Evolutionary conservation across 2,888 invertebrate genomes (phyloP).

Genomic region (Conistra vaccinii): DNA sequence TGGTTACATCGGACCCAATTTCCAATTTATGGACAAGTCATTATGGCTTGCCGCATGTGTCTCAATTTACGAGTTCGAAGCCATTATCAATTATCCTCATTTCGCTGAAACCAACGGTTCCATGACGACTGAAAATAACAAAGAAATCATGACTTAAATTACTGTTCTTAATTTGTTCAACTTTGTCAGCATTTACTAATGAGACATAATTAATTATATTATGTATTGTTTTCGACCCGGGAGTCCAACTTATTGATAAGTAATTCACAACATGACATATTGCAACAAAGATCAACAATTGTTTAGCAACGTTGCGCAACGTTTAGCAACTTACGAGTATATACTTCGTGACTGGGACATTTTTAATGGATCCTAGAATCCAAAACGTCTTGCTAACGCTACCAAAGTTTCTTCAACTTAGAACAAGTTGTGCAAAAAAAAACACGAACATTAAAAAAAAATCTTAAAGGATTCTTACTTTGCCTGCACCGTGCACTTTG

Average conservation of each 20-base stretch:
- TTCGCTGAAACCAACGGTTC: neutral
- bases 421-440: neutral
- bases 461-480: conserved; percentile 9
- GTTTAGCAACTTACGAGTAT: no score
- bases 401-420: conserved; percentile 10
- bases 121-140: neutral
- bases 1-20: conserved; percentile 13
- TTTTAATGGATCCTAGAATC: neutral
- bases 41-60: conserved; percentile 9
- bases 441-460: neutral
- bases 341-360: neutral
- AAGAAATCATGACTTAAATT: conserved; percentile 10
- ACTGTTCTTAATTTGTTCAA: conserved; percentile 1
- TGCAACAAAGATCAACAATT: neutral
- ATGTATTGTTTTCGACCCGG: neutral
- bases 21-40: conserved; percentile 24
- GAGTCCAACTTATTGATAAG: neutral
- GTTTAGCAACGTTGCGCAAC: neutral
- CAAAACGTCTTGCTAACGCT: neutral
- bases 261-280: neutral
- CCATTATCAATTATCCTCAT: conserved; percentile 20
- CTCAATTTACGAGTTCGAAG: conserved; percentile 28
- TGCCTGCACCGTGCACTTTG: conserved; percentile 46
- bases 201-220: neutral
- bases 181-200: neutral